Base-by-base conservation (phyloP, 2,888 invertebrate species). In the Hypena proboscidalis region DNA sequence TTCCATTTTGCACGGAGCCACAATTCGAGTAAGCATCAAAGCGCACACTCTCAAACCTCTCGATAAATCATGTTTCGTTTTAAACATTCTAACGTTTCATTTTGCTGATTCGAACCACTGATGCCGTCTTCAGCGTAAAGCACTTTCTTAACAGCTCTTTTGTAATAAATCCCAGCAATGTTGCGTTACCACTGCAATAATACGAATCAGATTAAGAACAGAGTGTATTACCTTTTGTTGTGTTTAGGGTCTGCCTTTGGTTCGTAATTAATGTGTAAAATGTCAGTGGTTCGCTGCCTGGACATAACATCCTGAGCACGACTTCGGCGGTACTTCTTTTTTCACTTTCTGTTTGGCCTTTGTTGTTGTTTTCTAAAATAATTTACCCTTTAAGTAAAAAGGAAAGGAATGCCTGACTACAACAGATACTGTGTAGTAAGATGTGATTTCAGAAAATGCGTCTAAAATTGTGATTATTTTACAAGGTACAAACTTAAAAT, bases 1-100 rank as follows among this genome's bases (percentile, higher is more conserved):
- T 88, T 83, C 82, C 83, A 87, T 85, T 86, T 83, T 77, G 86
- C 85, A 86, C 86, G 85, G 85, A 78, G 74, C 74, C 65, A 67
- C 67, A 67, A 74, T 83, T 81, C 79, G 80, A 81, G 79, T 81
- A 84, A 84, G 81, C 82, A 82, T 88, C 85, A 83, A 83, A 83
- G 80, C 70, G 68, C 67, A 65, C 49, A 56, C 58, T 62, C 70
- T 40, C 43, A 62, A 70, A 77, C 72, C 72, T 70, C 57, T 64
- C 77, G 78, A 80, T 82, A 78, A 80, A 79, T 81, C 80, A 81
- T 77, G 67, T 74, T 79, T 68, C 57, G 61, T 69, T 70, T 77
- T 62, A 76, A 61, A 58, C 75, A 75, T 77, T 77, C 80, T 82
- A 78, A 80, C 74, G 74, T 74, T 78, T 83, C 77, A 83, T 86